phyloP scores from a whole-genome alignment of 2,797 vertebrate species.

The Enoplosus armatus region DNA sequence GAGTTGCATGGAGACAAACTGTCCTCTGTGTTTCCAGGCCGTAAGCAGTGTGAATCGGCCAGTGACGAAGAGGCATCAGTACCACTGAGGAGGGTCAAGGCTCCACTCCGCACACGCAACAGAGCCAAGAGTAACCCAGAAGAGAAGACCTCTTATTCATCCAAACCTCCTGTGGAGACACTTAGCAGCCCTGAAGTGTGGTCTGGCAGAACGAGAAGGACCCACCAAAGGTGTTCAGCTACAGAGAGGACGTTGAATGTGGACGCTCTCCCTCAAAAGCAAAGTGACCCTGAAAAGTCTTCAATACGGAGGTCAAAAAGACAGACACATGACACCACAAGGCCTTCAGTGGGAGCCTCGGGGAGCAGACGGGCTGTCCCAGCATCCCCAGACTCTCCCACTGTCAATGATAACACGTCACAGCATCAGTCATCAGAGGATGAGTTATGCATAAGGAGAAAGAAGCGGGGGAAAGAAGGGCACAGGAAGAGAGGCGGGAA shows the following conservation, averaged over 20 bases:
- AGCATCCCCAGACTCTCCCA: neutral
- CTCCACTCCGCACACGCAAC: neutral
- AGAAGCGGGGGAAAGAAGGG: neutral
- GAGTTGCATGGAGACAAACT: neutral
- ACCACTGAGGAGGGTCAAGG: slow-evolving; percentile 60
- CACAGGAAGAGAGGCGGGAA: neutral
- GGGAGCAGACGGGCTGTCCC: neutral
- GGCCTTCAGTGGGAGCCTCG: neutral
- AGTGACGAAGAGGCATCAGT: neutral
- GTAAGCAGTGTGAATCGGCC: neutral
- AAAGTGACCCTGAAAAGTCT: slow-evolving; percentile 12
- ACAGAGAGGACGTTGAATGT: neutral
- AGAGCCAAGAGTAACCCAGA: neutral
- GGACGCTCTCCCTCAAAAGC: slow-evolving; percentile 21
- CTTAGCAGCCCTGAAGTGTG: neutral
- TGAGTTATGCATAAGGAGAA: neutral
- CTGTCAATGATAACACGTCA: neutral
- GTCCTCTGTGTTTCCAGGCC: slow-evolving; percentile 51
- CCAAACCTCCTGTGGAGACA: slow-evolving; percentile 1
- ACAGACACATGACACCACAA: neutral
- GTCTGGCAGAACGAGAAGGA: slow-evolving; percentile 2
- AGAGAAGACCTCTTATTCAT: slow-evolving; percentile 5
- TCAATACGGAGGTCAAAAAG: slow-evolving; percentile 30
- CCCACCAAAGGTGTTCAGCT: neutral
- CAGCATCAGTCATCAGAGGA: neutral